Evolutionary conservation across 2,113 vertebrate genomes (phyloP).

Genomic region (Silurus glanis): DNA sequence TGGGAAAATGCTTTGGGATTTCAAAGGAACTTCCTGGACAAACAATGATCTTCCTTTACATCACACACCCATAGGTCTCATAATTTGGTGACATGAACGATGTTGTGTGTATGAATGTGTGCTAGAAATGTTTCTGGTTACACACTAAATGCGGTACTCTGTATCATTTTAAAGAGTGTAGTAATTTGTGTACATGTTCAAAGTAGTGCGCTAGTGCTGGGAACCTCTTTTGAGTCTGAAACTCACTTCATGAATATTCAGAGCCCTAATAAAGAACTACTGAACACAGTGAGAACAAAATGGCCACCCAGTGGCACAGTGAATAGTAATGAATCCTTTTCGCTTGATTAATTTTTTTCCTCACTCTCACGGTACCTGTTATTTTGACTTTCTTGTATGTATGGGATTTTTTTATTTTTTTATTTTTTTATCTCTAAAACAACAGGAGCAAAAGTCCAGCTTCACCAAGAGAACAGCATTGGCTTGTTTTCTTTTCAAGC

Average conservation of each 20-base stretch:
- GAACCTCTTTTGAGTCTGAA: slow-evolving; percentile 27
- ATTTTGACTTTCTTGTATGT: background rate
- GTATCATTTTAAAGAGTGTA: background rate
- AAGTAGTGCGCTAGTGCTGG: slow-evolving; percentile 6
- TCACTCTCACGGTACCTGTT: background rate
- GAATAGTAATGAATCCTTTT: slow-evolving; percentile 15
- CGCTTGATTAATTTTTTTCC: background rate
- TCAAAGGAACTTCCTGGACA: slow-evolving; percentile 22
- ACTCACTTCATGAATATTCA: slow-evolving; percentile 40
- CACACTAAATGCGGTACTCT: background rate
- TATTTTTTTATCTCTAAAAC: background rate
- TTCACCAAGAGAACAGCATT: background rate
- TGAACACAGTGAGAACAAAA: slow-evolving; percentile 34
- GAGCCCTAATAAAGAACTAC: slow-evolving; percentile 25
- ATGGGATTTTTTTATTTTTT: background rate
- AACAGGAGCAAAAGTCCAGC: background rate
- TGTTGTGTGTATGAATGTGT: slow-evolving; percentile 27
- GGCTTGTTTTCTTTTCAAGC: slow-evolving; percentile 10
- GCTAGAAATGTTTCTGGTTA: background rate
- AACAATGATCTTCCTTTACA: slow-evolving; percentile 30
- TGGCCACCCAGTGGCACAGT: slow-evolving; percentile 11
- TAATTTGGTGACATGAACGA: background rate
- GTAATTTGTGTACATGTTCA: background rate
- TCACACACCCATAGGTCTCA: background rate
- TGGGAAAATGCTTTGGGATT: background rate